Evolutionary conservation across 2,797 vertebrate species (phyloP), one percentile per base, ranked within the genome.

Genomic region (Manis crassicaudata): DNA sequence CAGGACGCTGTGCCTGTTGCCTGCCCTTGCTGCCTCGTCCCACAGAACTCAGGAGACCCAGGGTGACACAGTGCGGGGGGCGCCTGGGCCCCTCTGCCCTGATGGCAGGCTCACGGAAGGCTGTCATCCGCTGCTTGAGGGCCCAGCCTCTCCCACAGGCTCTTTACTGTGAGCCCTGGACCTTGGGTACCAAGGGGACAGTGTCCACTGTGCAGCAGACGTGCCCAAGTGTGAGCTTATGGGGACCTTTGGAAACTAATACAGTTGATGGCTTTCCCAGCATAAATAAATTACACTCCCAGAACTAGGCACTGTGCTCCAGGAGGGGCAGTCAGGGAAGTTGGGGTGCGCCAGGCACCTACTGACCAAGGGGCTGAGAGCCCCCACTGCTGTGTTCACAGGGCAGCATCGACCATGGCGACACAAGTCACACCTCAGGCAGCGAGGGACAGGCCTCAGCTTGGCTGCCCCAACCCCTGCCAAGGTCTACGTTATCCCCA

Each of bases 251-350:
- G 35, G 56, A 20, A 32, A 18, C 35, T 46, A 63, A 52, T 21
- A 43, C 50, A 3, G 86, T 79, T 72, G 62, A 13, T 43, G 27
- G 52, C 12, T 72, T 79, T 56, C 68, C 81, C 72, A 68, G 20
- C 13, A 1, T 73, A n/a, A 97, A 96, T 94, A 97, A 97, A 94
- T 40, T 23, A 32, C 20, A 27, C 16, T 35, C 37, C 65, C 6
- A 25, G 56, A 75, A 37, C 81, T 50, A 37, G 17, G 37, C 10
- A 6, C 70, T 37, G 50, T 2, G 0, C 29, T 63, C 77, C 54
- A 23, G 60, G 43, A n/a, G 3, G 37, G 37, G 50, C 62, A 25
- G 4, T 4, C 46, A 46, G 46, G 46, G 46, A 46, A 46, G 46
- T 4, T 52, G 27, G 9, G n/a, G 18, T 3, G 29, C 56, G 11